A percentile compares a stretch with the other conserved stretches of the same genome.
These are phyloP conservation scores for Pardosa pseudoannulata DNA, from an alignment of 2,888 invertebrate species.

Conservation along the genomic window DNA sequence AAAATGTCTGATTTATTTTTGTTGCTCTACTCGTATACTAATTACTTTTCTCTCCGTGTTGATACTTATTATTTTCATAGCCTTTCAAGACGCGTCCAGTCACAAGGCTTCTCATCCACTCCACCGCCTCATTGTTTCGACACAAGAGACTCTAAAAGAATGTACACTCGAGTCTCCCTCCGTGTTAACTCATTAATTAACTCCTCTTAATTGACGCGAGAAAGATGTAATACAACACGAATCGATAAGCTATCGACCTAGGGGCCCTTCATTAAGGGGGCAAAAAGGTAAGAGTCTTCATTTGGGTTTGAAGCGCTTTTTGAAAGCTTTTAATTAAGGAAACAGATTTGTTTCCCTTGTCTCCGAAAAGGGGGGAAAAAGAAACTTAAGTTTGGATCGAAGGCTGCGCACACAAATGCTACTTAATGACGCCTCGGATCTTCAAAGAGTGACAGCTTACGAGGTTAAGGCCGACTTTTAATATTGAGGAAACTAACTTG, in stretches of 20 bases:
- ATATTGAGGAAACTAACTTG: constrained; percentile 5
- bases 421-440: constrained; percentile 35
- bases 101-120: constrained; percentile 7
- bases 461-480: constrained; percentile 13
- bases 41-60: constrained; percentile 3
- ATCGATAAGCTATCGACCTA: constrained; percentile 68
- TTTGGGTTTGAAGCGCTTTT: constrained; percentile 68
- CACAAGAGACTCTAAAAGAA: constrained; percentile 21
- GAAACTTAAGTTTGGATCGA: not conserved
- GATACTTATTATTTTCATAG: constrained; percentile 19
- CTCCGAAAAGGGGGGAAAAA: constrained; percentile 25
- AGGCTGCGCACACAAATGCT: constrained; percentile 3
- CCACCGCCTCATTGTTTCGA: constrained; percentile 1
- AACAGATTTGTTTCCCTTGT: constrained; percentile 55
- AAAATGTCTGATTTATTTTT: not conserved
- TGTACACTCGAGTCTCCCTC: constrained; percentile 39
- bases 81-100: constrained; percentile 5
- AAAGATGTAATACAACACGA: constrained; percentile 69
- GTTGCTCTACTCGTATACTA: not conserved
- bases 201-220: constrained; percentile 66
- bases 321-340: constrained; percentile 72
- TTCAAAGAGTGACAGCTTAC: constrained; percentile 30
- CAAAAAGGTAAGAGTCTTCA: constrained; percentile 50
- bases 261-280: constrained; percentile 20
- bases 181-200: constrained; percentile 70